Evolutionary conservation across 2,888 invertebrate species (phyloP).

Genomic region (Aplocera efformata): DNA sequence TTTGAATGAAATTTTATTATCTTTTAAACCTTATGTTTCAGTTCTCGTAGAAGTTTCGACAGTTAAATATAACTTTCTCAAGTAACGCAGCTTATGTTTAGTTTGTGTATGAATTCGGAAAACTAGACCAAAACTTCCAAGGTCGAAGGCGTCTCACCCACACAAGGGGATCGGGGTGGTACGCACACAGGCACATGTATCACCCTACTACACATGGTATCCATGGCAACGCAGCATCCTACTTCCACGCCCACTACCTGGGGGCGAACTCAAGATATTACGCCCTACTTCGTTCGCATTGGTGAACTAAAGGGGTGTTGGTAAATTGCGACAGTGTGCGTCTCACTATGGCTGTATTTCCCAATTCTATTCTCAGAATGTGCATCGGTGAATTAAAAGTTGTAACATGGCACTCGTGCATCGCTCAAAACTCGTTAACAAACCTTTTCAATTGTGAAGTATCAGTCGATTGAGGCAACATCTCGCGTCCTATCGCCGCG

Average conservation of each 20-base stretch:
- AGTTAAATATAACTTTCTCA: conserved; percentile 4
- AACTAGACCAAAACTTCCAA: conserved; percentile 74
- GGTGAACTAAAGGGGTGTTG: conserved; percentile 77
- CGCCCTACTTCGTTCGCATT: conserved; percentile 77
- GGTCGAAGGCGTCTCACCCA: conserved; percentile 54
- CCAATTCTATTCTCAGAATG: conserved; percentile 50
- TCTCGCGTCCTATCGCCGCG: conserved; percentile 74
- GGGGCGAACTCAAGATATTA: conserved; percentile 78
- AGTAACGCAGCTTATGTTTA: conserved; percentile 13
- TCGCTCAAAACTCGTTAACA: conserved; percentile 73
- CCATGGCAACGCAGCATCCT: conserved; percentile 83
- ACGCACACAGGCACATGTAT: conserved; percentile 50
- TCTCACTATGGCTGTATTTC: conserved; percentile 49
- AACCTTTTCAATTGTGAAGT: conserved; percentile 77
- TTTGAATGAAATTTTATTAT: too few species aligned
- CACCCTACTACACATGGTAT: conserved; percentile 76
- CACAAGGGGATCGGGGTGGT: conserved; percentile 45
- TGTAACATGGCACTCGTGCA: conserved; percentile 39
- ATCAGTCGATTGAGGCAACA: conserved; percentile 76
- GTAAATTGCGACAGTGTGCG: conserved; percentile 57
- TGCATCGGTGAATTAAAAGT: conserved; percentile 40
- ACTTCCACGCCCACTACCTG: conserved; percentile 80
- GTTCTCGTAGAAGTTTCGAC: conserved; percentile 1
- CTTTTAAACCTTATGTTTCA: too few species aligned
- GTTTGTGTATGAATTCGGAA: conserved; percentile 29